phyloP scores from a whole-genome alignment of 2,888 invertebrate species.

The Cephus pygmeus region DNA sequence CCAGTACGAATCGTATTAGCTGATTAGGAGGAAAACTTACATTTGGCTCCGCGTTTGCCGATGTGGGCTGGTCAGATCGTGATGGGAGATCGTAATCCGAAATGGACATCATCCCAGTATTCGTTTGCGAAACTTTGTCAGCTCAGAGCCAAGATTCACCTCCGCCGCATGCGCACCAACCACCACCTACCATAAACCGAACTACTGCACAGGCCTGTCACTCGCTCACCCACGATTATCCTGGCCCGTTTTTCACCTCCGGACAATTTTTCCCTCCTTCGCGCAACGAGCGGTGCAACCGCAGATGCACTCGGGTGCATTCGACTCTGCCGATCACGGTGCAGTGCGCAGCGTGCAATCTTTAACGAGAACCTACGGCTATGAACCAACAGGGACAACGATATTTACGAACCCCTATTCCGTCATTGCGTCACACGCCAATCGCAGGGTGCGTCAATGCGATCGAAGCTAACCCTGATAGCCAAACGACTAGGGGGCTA shows the following conservation, averaged over 20 bases:
- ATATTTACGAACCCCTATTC: background rate
- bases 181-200: slow-evolving; percentile 7
- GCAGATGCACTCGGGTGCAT: background rate
- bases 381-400: background rate
- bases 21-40: slow-evolving; percentile 34
- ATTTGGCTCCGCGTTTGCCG: slow-evolving; percentile 52
- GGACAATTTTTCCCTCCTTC: background rate
- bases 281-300: background rate
- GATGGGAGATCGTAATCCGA: slow-evolving; percentile 49
- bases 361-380: background rate
- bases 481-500: background rate
- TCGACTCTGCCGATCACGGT: background rate
- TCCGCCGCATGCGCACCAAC: slow-evolving; percentile 35
- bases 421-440: background rate
- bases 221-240: background rate
- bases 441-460: background rate
- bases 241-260: background rate
- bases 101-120: slow-evolving; percentile 50
- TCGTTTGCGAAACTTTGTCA: slow-evolving; percentile 41
- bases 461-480: background rate
- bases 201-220: background rate
- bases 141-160: slow-evolving; percentile 41
- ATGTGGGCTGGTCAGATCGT: slow-evolving; percentile 45
- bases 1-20: background rate
- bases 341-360: background rate